Evolutionary conservation across 1,140 invertebrate genomes (phyloP).

Genomic region (Nixonia krombeini): DNA sequence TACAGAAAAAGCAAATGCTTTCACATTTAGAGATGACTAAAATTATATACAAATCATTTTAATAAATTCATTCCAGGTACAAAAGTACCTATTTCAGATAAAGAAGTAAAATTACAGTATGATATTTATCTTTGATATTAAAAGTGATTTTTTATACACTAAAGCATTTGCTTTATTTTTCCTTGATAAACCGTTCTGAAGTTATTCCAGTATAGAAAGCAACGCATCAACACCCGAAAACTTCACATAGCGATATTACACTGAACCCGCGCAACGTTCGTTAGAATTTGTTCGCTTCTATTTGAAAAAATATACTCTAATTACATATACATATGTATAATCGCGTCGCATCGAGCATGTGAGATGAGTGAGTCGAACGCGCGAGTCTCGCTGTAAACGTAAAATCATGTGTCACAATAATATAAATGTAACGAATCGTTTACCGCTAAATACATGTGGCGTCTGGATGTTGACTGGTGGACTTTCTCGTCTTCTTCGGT

Average conservation of each 20-base stretch:
- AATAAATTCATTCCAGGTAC: too few relatives aligned
- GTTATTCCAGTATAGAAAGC: not conserved
- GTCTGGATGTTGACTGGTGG: slow-evolving; percentile 82
- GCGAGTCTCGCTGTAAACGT: not conserved
- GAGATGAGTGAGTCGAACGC: not conserved
- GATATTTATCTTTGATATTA: too few relatives aligned
- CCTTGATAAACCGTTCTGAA: not conserved
- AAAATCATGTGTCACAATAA: slow-evolving; percentile 2
- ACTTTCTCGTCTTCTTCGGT: slow-evolving; percentile 76
- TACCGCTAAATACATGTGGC: slow-evolving; percentile 68
- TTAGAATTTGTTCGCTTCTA: slow-evolving; percentile 44
- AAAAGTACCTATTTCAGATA: too few relatives aligned
- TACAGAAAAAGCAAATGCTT: too few relatives aligned
- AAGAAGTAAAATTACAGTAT: too few relatives aligned
- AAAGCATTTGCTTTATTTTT: not conserved
- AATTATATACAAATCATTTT: too few relatives aligned
- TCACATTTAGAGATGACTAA: too few relatives aligned
- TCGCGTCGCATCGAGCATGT: not conserved
- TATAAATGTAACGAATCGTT: slow-evolving; percentile 11
- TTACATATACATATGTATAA: slow-evolving; percentile 49
- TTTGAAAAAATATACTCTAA: slow-evolving; percentile 50
- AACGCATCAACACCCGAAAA: not conserved
- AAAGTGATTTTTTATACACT: not conserved
- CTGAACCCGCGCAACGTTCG: slow-evolving; percentile 25
- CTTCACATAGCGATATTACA: not conserved